phyloP scores from a whole-genome alignment of 2,797 vertebrate species.

The Cossypha polioptera region DNA sequence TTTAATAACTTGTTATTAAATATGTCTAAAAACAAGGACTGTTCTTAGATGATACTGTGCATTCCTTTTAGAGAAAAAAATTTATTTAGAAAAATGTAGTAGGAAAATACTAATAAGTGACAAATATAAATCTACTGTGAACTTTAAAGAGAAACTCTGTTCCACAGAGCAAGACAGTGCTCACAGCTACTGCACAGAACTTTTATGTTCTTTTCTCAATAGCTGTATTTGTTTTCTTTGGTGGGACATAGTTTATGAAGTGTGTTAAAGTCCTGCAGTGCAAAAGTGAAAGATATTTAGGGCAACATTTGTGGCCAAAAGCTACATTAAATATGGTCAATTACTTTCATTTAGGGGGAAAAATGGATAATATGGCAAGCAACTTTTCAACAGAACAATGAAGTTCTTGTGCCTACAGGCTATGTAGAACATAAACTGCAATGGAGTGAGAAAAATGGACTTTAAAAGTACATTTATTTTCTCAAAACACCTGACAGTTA shows the following conservation, averaged over 20 bases:
- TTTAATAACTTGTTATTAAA: constrained; percentile 20
- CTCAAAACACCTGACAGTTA: background rate
- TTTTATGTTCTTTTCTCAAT: background rate
- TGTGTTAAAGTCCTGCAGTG: background rate
- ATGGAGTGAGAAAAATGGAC: background rate
- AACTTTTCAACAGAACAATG: background rate
- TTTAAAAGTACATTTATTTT: constrained; percentile 9
- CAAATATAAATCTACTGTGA: background rate
- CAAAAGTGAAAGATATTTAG: background rate
- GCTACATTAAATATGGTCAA: background rate
- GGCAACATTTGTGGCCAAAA: background rate
- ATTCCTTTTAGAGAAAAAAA: background rate
- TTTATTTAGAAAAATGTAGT: background rate
- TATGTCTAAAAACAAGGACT: background rate
- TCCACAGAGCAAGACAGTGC: background rate
- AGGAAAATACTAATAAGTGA: background rate
- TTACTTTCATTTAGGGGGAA: background rate
- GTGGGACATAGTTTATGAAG: background rate
- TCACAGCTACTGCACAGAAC: background rate
- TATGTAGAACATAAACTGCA: background rate
- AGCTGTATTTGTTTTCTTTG: background rate
- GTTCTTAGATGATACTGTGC: background rate
- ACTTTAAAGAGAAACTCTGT: background rate
- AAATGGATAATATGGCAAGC: background rate
- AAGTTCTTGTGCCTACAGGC: background rate